A percentile compares a stretch with the other conserved stretches of the same genome.
phyloP scores from a whole-genome alignment of 2,888 invertebrate genomes.

The Himalopsyche kuldschensis region DNA sequence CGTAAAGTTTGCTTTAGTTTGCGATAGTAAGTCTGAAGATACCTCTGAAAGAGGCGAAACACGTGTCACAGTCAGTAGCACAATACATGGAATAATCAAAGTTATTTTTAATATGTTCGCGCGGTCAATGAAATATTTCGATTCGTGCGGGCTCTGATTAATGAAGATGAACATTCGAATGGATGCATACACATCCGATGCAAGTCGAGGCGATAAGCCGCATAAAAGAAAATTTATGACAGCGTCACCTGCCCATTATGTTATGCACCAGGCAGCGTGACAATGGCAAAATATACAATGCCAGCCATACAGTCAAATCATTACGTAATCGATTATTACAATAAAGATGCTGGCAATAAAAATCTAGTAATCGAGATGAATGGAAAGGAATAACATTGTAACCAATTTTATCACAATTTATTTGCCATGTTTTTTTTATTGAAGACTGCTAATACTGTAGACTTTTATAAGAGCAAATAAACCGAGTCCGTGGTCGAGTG shows the following conservation, averaged over 20 bases:
- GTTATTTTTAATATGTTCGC: too few relatives aligned
- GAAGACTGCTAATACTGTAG: too few relatives aligned
- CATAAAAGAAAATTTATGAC: conserved; percentile 18
- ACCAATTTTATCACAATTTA: neutral
- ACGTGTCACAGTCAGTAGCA: too few relatives aligned
- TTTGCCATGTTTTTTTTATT: neutral
- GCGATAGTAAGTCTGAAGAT: too few relatives aligned
- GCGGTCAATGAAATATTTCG: neutral
- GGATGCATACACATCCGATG: neutral
- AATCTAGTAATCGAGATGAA: neutral
- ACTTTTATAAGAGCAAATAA: too few relatives aligned
- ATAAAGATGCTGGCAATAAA: neutral
- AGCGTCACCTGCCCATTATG: conserved; percentile 32
- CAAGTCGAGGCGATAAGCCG: conserved; percentile 4
- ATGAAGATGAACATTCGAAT: neutral
- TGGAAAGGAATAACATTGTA: neutral
- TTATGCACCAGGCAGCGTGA: conserved; percentile 23
- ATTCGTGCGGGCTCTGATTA: neutral
- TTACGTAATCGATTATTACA: neutral
- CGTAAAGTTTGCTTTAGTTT: too few relatives aligned
- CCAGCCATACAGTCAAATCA: conserved; percentile 31
- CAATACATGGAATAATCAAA: too few relatives aligned
- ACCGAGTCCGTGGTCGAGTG: too few relatives aligned
- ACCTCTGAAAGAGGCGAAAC: too few relatives aligned
- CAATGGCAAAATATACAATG: conserved; percentile 32